A percentile compares a stretch with the other conserved stretches of the same genome.
Conservation (phyloP, 2,888 invertebrate species). For the Amphipoea oculea region DNA sequence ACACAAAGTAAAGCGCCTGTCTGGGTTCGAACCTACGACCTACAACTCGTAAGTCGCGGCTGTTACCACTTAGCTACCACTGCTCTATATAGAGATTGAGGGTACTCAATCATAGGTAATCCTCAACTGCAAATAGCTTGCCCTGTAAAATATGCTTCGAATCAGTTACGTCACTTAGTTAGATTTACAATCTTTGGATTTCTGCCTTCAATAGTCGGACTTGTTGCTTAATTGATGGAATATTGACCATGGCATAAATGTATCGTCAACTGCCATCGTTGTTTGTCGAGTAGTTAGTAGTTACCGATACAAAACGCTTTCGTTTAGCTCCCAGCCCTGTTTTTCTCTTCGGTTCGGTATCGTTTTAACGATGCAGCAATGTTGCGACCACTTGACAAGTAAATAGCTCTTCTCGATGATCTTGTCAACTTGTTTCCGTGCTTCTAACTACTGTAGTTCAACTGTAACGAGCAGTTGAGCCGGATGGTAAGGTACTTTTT, state of each 20-base stretch:
- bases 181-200: neutral
- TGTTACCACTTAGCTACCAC: too few species aligned
- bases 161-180: too few species aligned
- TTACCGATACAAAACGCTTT: constrained; percentile 9
- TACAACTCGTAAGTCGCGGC: too few species aligned
- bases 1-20: too few species aligned
- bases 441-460: constrained; percentile 1
- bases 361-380: constrained; percentile 40
- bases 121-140: too few species aligned
- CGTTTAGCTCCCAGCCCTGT: neutral
- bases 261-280: constrained; percentile 5
- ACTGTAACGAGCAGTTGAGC: neutral
- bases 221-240: neutral
- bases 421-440: constrained; percentile 16
- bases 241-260: neutral
- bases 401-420: constrained; percentile 24
- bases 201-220: too few species aligned
- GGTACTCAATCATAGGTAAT: too few species aligned
- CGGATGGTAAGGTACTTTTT: neutral
- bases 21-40: too few species aligned
- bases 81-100: too few species aligned
- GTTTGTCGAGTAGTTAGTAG: neutral
- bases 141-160: too few species aligned
- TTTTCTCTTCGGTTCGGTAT: neutral
- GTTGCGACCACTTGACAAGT: constrained; percentile 35